Percentiles rank a stretch among this genome's conserved stretches.
These are phyloP conservation scores for Malthinus seriepunctatus DNA, from an alignment of 2,888 invertebrate genomes.

Conservation along the genomic window DNA sequence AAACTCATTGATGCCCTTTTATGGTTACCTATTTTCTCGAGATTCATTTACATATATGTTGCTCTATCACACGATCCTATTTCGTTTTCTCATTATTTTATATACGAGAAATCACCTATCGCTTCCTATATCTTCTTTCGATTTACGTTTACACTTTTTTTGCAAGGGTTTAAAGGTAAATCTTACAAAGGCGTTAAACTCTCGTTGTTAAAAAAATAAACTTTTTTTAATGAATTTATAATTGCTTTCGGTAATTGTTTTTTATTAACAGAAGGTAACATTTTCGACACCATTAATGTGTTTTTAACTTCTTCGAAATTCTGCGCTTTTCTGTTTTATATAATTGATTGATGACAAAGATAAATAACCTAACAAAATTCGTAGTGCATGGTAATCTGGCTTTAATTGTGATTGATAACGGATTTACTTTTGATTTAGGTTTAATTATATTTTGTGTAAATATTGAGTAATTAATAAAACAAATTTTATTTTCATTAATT, in stretches of 20 bases:
- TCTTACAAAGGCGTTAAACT: neutral
- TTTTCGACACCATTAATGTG: slow-evolving; percentile 16
- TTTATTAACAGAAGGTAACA: slow-evolving; percentile 16
- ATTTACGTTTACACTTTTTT: slow-evolving; percentile 20
- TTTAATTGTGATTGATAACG: slow-evolving; percentile 40
- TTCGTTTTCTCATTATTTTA: slow-evolving; percentile 32
- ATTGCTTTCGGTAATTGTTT: slow-evolving; percentile 9
- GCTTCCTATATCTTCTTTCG: slow-evolving; percentile 30
- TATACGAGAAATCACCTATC: slow-evolving; percentile 30
- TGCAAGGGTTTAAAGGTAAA: neutral
- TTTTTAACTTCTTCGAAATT: slow-evolving; percentile 21
- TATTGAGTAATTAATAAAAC: neutral
- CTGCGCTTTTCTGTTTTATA: slow-evolving; percentile 18
- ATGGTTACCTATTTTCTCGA: slow-evolving; percentile 22
- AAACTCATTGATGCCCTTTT: slow-evolving; percentile 22
- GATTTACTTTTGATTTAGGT: slow-evolving; percentile 33
- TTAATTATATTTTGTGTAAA: slow-evolving; percentile 29
- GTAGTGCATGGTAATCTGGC: slow-evolving; percentile 33
- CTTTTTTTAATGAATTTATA: slow-evolving; percentile 14
- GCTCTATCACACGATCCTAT: slow-evolving; percentile 28
- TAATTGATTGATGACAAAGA: slow-evolving; percentile 36
- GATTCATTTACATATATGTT: slow-evolving; percentile 29
- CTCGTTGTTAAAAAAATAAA: neutral
- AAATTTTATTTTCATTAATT: neutral
- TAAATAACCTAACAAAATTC: slow-evolving; percentile 35